phyloP scores from a whole-genome alignment of 2,113 vertebrate species.

The Rhegmatorhina hoffmannsi region DNA sequence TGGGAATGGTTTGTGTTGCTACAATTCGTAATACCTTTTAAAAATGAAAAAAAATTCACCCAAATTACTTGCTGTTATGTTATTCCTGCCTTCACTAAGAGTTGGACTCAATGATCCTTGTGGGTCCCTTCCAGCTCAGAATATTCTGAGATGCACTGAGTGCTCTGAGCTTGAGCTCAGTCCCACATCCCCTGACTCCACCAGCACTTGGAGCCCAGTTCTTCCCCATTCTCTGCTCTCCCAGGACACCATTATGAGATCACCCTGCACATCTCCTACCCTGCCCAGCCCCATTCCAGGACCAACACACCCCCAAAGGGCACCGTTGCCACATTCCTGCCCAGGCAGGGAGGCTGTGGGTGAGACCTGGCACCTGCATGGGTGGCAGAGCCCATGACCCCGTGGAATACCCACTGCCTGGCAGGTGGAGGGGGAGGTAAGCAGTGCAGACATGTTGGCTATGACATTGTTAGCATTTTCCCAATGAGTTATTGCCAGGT shows the following conservation, averaged over 20 bases:
- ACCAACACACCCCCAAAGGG: accelerated
- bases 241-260: neutral
- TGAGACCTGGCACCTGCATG: accelerated
- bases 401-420: accelerated
- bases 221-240: neutral
- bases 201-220: neutral
- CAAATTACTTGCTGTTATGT: neutral
- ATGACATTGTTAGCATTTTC: constrained; percentile 51
- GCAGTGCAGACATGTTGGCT: neutral
- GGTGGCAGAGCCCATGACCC: accelerated
- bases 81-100: neutral
- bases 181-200: neutral
- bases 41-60: neutral
- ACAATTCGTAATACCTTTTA: neutral
- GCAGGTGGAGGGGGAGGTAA: neutral
- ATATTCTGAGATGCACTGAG: neutral
- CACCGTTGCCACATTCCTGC: neutral
- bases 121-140: neutral
- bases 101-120: neutral
- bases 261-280: neutral
- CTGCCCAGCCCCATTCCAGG: neutral
- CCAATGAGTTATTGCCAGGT: constrained; percentile 75
- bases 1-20: neutral
- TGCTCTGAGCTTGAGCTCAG: neutral
- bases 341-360: accelerated